Evolutionary conservation across 1,140 invertebrate genomes (phyloP).

Genomic region (Drosophila tsacasi): DNA sequence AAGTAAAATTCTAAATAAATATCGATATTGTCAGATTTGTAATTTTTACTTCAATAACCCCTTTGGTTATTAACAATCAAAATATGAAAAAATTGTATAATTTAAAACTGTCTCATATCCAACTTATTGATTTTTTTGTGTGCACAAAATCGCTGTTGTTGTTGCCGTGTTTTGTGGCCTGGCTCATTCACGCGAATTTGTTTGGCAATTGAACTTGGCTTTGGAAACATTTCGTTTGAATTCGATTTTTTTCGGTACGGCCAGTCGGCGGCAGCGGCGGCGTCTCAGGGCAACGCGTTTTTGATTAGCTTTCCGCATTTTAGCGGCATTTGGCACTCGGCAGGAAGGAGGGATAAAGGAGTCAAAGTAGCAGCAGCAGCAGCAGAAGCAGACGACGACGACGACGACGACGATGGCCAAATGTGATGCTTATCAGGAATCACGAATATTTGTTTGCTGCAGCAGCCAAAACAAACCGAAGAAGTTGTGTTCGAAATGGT

Average conservation of each 20-base stretch:
- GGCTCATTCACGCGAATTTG: constrained; percentile 82
- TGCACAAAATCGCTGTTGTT: constrained; percentile 22
- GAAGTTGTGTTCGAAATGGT: constrained; percentile 75
- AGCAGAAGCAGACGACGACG: constrained; percentile 31
- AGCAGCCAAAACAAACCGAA: constrained; percentile 69
- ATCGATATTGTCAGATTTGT: no score
- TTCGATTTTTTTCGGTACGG: constrained; percentile 60
- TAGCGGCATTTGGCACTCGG: constrained; percentile 72
- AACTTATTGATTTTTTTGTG: neutral
- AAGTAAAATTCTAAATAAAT: no score
- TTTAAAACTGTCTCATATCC: neutral
- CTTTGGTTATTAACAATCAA: no score
- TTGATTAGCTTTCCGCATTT: constrained; percentile 85
- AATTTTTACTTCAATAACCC: no score
- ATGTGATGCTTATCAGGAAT: constrained; percentile 84
- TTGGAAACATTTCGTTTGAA: constrained; percentile 76
- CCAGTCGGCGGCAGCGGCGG: constrained; percentile 25
- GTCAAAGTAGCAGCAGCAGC: constrained; percentile 49
- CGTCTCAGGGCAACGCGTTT: constrained; percentile 76
- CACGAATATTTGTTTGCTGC: constrained; percentile 83
- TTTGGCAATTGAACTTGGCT: constrained; percentile 84
- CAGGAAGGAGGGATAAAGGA: constrained; percentile 25
- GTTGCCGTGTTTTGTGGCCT: constrained; percentile 40
- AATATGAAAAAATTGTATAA: no score
- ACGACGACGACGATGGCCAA: constrained; percentile 49